These are phyloP conservation scores for Acrossocheilus fasciatus DNA, from an alignment of 2,797 vertebrate species.

Conservation along the genomic window DNA sequence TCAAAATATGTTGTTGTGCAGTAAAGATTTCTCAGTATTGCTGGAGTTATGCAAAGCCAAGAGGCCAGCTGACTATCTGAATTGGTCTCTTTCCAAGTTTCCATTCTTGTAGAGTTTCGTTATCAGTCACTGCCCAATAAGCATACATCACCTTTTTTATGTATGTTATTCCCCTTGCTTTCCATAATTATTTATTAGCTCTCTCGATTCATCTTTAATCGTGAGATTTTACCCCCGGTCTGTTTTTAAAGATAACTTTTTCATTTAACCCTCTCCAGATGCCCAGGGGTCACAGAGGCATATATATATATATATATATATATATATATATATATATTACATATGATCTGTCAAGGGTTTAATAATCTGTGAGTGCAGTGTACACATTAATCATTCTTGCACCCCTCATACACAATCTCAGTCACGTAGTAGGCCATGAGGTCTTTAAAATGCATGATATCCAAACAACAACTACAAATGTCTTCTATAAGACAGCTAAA, in stretches of 20 bases:
- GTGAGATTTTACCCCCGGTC: too few species aligned
- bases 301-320: too few species aligned
- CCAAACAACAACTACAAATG: not conserved
- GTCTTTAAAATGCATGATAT: not conserved
- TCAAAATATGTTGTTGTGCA: too few species aligned
- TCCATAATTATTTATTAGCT: too few species aligned
- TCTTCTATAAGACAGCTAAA: not conserved
- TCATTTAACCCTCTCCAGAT: too few species aligned
- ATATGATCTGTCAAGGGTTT: too few species aligned
- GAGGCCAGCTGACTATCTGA: not conserved
- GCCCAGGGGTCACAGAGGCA: too few species aligned
- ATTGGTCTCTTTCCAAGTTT: not conserved
- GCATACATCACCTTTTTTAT: not conserved
- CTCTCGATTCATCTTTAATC: too few species aligned
- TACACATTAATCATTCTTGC: not conserved
- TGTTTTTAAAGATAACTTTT: too few species aligned
- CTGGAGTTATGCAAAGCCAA: not conserved
- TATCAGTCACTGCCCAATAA: not conserved
- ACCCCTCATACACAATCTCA: not conserved
- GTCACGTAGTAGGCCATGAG: not conserved
- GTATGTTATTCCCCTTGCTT: not conserved
- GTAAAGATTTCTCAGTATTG: not conserved
- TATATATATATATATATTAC: too few species aligned
- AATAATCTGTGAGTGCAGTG: not conserved
- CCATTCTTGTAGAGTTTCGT: not conserved